Conservation (phyloP, 2,888 invertebrate species). For the Drosophila mimetica region DNA sequence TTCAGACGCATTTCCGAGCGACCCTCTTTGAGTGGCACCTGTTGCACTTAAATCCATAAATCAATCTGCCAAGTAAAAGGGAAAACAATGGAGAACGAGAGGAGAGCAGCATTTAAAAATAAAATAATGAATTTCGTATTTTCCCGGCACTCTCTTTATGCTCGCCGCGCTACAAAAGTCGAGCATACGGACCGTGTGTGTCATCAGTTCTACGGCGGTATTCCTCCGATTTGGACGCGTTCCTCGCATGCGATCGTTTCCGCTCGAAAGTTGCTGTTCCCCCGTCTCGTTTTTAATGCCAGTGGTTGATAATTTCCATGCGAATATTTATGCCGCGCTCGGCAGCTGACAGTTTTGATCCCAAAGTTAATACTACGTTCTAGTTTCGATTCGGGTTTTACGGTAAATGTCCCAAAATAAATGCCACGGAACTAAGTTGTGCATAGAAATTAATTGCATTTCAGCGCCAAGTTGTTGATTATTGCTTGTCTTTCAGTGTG, state of each 20-base stretch:
- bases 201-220: slow-evolving; percentile 66
- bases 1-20: slow-evolving; percentile 11
- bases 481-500: slow-evolving; percentile 33
- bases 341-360: slow-evolving; percentile 52
- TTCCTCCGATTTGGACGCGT: slow-evolving; percentile 55
- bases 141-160: slow-evolving; percentile 46
- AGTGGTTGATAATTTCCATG: slow-evolving; percentile 58
- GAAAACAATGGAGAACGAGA: slow-evolving; percentile 43
- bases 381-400: not conserved
- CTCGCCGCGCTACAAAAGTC: slow-evolving; percentile 63
- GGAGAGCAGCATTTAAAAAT: slow-evolving; percentile 65
- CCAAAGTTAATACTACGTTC: slow-evolving; percentile 5
- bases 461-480: slow-evolving; percentile 28
- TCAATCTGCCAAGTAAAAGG: slow-evolving; percentile 51
- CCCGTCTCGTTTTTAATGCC: slow-evolving; percentile 53
- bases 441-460: slow-evolving; percentile 23
- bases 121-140: slow-evolving; percentile 51
- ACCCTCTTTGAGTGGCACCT: slow-evolving; percentile 53
- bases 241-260: slow-evolving; percentile 56
- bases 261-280: slow-evolving; percentile 4
- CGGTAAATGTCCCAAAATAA: slow-evolving; percentile 30
- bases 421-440: slow-evolving; percentile 8
- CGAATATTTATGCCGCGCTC: slow-evolving; percentile 38
- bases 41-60: slow-evolving; percentile 69
- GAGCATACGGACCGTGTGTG: slow-evolving; percentile 44